Conservation (phyloP, 2,797 vertebrate genomes). For the Simalia tracyae region DNA sequence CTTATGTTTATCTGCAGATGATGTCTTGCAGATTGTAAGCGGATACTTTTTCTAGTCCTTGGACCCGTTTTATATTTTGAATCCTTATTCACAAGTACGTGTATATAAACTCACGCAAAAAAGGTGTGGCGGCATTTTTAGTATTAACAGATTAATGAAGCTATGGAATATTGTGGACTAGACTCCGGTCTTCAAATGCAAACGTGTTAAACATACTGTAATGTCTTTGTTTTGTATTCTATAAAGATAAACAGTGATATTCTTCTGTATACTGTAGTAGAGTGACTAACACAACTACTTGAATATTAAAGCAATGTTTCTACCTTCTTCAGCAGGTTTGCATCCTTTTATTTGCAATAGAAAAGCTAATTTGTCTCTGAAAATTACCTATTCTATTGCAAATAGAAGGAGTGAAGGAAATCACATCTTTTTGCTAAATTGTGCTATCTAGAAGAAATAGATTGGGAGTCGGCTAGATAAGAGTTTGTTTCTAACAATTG, state of each 20-base stretch:
- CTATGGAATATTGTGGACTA: neutral
- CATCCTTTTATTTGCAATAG: neutral
- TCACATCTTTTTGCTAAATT: neutral
- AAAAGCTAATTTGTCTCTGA: neutral
- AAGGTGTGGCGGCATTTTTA: neutral
- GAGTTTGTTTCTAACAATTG: neutral
- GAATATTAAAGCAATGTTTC: neutral
- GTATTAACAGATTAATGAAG: neutral
- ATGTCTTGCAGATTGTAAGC: neutral
- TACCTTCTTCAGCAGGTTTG: neutral
- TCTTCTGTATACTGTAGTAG: neutral
- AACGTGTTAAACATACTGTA: neutral
- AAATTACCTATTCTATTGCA: too few relatives aligned
- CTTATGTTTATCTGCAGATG: neutral
- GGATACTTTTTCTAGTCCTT: neutral
- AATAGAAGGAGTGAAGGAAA: neutral
- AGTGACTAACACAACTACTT: neutral
- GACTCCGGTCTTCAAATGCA: neutral
- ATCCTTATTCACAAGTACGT: neutral
- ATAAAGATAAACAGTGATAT: neutral
- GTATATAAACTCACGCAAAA: neutral
- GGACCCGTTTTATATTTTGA: neutral
- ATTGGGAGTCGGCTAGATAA: neutral
- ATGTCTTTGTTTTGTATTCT: neutral
- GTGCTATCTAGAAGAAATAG: neutral